Conservation (phyloP, 2,888 invertebrate species). For the Hydriomena furcata region DNA sequence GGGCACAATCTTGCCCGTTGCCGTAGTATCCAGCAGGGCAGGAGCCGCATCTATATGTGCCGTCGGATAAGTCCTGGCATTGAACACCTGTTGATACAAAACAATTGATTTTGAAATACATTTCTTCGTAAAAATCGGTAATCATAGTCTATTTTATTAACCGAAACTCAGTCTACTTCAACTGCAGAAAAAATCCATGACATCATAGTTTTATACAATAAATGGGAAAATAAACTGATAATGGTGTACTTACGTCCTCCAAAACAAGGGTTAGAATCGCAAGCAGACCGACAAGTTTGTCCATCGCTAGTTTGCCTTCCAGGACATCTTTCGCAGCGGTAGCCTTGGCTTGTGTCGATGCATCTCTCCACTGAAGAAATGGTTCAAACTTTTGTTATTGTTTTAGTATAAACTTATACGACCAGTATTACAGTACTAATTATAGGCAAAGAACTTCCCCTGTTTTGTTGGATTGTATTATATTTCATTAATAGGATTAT, state of each 20-base stretch:
- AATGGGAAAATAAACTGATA: no score
- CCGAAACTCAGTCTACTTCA: no score
- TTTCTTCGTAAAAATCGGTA: no score
- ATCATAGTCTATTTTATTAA: no score
- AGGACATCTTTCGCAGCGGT: conserved; percentile 90
- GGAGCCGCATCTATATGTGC: conserved; percentile 89
- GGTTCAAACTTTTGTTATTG: background rate
- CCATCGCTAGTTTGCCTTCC: conserved; percentile 90
- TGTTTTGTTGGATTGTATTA: no score
- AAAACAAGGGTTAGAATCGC: conserved; percentile 84
- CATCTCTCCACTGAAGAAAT: conserved; percentile 84
- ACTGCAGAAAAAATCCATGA: no score
- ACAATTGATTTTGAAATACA: no score
- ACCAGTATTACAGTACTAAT: no score
- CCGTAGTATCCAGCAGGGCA: conserved; percentile 94
- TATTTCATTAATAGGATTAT: no score
- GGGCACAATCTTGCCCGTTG: conserved; percentile 86
- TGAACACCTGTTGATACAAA: conserved; percentile 51
- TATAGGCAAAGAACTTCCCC: no score
- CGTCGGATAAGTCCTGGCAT: conserved; percentile 65
- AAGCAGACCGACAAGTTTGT: conserved; percentile 88
- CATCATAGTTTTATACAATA: no score
- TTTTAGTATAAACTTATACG: no score
- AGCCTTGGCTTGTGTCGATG: conserved; percentile 87
- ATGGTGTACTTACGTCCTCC: conserved; percentile 67